phyloP scores from a whole-genome alignment of 2,888 invertebrate genomes.

The Cynaeus angustus region DNA sequence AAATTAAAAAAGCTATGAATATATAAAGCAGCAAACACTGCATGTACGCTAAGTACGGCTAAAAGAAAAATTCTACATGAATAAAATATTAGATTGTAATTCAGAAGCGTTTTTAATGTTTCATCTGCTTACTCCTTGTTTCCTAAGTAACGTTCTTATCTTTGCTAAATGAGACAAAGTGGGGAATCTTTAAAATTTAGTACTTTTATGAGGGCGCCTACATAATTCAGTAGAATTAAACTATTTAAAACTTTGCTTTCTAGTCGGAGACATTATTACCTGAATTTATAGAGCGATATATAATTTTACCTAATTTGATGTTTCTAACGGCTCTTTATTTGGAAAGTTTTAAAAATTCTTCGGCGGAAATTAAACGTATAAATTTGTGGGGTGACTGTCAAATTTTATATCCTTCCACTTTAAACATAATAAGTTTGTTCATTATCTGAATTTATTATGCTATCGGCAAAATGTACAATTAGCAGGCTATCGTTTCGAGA shows the following conservation, averaged over 20 bases:
- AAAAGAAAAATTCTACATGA: slow-evolving; percentile 47
- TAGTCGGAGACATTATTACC: slow-evolving; percentile 42
- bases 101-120: slow-evolving; percentile 48
- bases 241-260: slow-evolving; percentile 49
- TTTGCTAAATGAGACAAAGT: slow-evolving; percentile 19
- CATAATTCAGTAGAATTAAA: slow-evolving; percentile 50
- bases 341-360: slow-evolving; percentile 58
- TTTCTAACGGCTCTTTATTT: slow-evolving; percentile 52
- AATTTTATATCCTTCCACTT: slow-evolving; percentile 37
- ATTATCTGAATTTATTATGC: slow-evolving; percentile 14
- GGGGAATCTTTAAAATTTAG: slow-evolving; percentile 39
- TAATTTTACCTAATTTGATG: slow-evolving; percentile 48
- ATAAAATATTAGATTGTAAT: slow-evolving; percentile 51
- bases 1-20: slow-evolving; percentile 51
- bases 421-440: slow-evolving; percentile 26
- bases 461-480: slow-evolving; percentile 30
- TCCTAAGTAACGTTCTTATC: slow-evolving; percentile 40
- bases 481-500: slow-evolving; percentile 31
- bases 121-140: slow-evolving; percentile 45
- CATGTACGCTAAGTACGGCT: slow-evolving; percentile 28
- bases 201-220: slow-evolving; percentile 35
- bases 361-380: slow-evolving; percentile 61
- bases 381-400: slow-evolving; percentile 51
- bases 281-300: slow-evolving; percentile 49
- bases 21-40: slow-evolving; percentile 46